These are phyloP conservation scores for Redunca redunca DNA, from an alignment of 2,113 vertebrate species.

Conservation along the genomic window DNA sequence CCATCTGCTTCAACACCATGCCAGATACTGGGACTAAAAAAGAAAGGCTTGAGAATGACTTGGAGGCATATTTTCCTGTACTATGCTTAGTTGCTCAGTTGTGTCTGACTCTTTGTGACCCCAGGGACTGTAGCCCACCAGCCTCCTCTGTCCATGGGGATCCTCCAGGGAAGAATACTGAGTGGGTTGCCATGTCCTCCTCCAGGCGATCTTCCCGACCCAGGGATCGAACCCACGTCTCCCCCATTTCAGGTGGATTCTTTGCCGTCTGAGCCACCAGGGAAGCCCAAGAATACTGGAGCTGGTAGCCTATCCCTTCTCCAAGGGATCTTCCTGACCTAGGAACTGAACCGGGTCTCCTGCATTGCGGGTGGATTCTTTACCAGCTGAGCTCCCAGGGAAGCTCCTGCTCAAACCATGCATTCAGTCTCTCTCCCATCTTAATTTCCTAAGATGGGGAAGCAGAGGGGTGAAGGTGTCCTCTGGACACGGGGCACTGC, in stretches of 20 bases:
- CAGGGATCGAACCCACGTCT: not conserved
- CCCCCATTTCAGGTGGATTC: not conserved
- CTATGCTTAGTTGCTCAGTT: not conserved
- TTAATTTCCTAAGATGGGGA: not conserved
- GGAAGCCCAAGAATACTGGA: not conserved
- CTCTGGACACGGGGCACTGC: not conserved
- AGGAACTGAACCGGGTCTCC: not conserved
- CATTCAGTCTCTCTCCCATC: not conserved
- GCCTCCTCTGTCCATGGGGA: not conserved
- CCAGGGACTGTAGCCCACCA: not conserved
- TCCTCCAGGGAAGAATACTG: not conserved
- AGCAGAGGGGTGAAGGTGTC: fast-evolving
- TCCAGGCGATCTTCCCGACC: not conserved
- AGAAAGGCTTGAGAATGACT: not conserved
- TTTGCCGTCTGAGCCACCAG: not conserved
- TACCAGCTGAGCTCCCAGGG: not conserved
- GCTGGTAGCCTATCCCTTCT: not conserved
- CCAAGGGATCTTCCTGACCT: not conserved
- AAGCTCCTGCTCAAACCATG: not conserved
- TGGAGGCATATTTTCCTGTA: not conserved
- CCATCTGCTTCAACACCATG: too few species aligned
- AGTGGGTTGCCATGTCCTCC: not conserved
- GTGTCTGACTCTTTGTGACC: not conserved
- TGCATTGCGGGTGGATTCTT: not conserved
- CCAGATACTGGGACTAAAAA: not conserved